Evolutionary conservation across 2,888 invertebrate species (phyloP), one percentile per base, ranked within the genome.

Genomic region (Pseudoips prasinana): DNA sequence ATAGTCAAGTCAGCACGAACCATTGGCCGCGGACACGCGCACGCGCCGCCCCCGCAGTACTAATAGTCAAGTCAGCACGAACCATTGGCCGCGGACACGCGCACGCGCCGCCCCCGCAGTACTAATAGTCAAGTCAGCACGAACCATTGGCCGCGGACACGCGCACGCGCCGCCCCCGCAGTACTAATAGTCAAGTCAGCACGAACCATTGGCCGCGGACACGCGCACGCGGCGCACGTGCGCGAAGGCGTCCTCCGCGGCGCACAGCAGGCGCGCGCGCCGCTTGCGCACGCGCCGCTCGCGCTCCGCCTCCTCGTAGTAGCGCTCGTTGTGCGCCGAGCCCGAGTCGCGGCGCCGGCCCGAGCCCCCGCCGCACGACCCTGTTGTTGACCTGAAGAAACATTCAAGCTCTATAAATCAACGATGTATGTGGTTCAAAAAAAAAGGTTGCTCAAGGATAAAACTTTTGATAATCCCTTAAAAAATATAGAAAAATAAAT

Each of bases 271-370:
- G 9, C 99, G 90, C 2, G 98, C 98, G 38, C 94, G 91, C 0
- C 98, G 90, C 78, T 98, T 98, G 64, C 96, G 92, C 35, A 98
- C 97, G 35, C 98, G 90, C 2, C 98, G 89, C 69, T 98, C 98
- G 61, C 98, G 97, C 81, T 99, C 99, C 66, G 98, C 96, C 81
- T 99, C 99, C 77, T 99, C 98, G 80, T 99, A 98, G 83, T 99
- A 98, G 19, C 97, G 91, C 84, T 99, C 99, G 83, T 98, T 98
- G 88, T 98, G 98, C 47, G 96, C 95, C 0, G 97, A 96, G 41
- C 94, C 94, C 56, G 96, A 95, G 55, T 98, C 92, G 14, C 97
- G 91, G 1, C 97, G 91, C 8, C 97, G 91, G 0, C 96, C 94
- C 58, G 95, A 94, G 51, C 82, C 78, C 83, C 78, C n/a, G 14